A percentile compares a stretch with the other conserved stretches of the same genome.
Evolutionary conservation across 2,888 invertebrate species (phyloP).

Genomic region (Serripes groenlandicus): DNA sequence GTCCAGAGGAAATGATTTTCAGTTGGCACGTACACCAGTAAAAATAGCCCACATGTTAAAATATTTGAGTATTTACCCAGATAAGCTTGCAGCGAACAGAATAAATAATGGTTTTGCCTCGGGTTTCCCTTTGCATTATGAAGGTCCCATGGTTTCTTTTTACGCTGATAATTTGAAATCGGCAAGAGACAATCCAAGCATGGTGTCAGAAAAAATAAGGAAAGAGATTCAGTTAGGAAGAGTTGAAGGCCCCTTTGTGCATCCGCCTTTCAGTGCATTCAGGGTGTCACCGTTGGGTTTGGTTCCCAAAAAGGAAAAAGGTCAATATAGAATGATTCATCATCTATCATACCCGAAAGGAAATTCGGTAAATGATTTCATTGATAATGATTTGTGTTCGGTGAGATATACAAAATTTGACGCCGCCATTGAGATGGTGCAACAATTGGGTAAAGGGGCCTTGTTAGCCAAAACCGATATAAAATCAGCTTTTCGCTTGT

Average conservation of each 20-base stretch:
- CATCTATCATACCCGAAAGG: conserved; percentile 45
- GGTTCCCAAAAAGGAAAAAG: conserved; percentile 41
- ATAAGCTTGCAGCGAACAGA: no score
- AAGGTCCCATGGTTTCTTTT: conserved; percentile 21
- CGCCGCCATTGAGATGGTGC: conserved; percentile 3
- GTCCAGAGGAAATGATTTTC: no score
- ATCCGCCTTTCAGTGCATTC: conserved; percentile 12
- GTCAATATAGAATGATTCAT: conserved; percentile 44
- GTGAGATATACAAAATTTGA: conserved; percentile 27
- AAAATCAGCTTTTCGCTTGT: conserved; percentile 28
- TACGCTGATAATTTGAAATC: conserved; percentile 47
- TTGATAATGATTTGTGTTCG: conserved; percentile 17
- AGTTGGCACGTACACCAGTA: no score
- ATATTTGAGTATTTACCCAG: no score
- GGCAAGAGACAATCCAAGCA: conserved; percentile 14
- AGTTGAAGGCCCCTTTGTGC: conserved; percentile 34
- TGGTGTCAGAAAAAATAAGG: conserved; percentile 20
- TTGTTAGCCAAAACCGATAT: conserved; percentile 21
- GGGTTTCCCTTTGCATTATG: conserved; percentile 48
- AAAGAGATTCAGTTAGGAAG: conserved; percentile 25
- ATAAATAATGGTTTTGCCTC: conserved; percentile 34
- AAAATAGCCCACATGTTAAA: no score
- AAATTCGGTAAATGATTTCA: conserved; percentile 49
- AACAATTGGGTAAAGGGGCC: neutral
- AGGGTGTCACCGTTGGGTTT: conserved; percentile 40